Evolutionary conservation across 1,140 invertebrate species (phyloP).

Genomic region (Ceratosolen fusciceps): DNA sequence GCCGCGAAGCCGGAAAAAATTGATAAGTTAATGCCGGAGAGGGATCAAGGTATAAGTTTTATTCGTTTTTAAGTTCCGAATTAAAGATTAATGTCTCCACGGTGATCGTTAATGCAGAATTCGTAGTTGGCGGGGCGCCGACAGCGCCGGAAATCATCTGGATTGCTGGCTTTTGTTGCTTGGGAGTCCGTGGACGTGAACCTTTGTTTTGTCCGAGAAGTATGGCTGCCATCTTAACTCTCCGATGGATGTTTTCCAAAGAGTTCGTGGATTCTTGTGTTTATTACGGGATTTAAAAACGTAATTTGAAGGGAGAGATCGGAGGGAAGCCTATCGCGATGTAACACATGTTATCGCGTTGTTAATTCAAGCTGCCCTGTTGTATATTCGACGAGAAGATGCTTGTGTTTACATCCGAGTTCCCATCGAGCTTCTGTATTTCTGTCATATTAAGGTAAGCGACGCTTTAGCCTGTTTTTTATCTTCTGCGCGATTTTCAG

Average conservation of each 20-base stretch:
- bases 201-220: conserved; percentile 71
- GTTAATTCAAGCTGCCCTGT: conserved; percentile 59
- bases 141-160: conserved; percentile 62
- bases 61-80: too few species aligned
- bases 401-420: conserved; percentile 71
- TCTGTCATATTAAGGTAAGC: conserved; percentile 71
- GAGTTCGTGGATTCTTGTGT: conserved; percentile 64
- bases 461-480: conserved; percentile 48
- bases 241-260: conserved; percentile 69
- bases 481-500: not conserved
- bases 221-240: conserved; percentile 72
- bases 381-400: conserved; percentile 64
- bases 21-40: not conserved
- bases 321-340: conserved; percentile 58
- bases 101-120: conserved; percentile 15
- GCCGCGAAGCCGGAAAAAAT: too few species aligned
- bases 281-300: conserved; percentile 65
- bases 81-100: too few species aligned
- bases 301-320: conserved; percentile 53
- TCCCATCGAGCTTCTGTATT: conserved; percentile 65
- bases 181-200: conserved; percentile 69
- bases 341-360: conserved; percentile 57
- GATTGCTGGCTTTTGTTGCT: conserved; percentile 64
- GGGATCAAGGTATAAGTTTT: too few species aligned
- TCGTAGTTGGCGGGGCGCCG: conserved; percentile 54